Base-by-base conservation (phyloP, 2,888 invertebrate species). In the Acrobasis consociella region DNA sequence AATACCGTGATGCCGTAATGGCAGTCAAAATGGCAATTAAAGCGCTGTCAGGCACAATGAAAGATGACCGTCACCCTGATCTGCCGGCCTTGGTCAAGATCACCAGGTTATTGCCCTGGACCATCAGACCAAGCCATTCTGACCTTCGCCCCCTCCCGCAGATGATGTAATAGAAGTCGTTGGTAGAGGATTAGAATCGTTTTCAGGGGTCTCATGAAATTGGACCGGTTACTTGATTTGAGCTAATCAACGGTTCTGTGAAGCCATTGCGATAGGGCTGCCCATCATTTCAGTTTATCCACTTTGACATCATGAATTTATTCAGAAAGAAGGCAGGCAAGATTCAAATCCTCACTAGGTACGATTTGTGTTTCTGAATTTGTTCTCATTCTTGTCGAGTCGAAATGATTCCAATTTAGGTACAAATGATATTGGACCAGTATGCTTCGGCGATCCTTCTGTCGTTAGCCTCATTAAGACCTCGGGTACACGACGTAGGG, bases 81-180 rank as follows among this genome's bases (percentile, higher is more conserved):
- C 62, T 62, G 52, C 56, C 50, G 65, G 64, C 70, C 70, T 69
- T 70, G 67, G 66, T 65, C 68, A 68, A 68, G 69, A 68, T 71
- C 68, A 63, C 58, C 59, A 60, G 69, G 65, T 65, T 64, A 62
- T 65, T 60, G 65, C 60, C 10, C 22, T 13, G 5, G 10, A 3
- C 13, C 7, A n/a, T 46, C n/a, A 13, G 3, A 42, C 13, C 22
- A 46, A 5, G 10, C 8, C 8, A 56, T 8, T 10, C 11, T 56
- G 56, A 17, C 17, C 56, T 13, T 42, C 42, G 11, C 5, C n/a
- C 39, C 39, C n/a, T 38, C 39, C 38, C 15, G 9, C 2, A 1
- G 16, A 10, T 17, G 11, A 11, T 16, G 13, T 10, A 39, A 42
- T 56, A 10, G 5, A 11, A 11, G 2, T 13, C 9, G 16, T 22